Percentiles rank a stretch among this genome's conserved stretches.
Evolutionary conservation across 1,140 invertebrate species (phyloP).

Genomic region (Kradibia gibbosae): DNA sequence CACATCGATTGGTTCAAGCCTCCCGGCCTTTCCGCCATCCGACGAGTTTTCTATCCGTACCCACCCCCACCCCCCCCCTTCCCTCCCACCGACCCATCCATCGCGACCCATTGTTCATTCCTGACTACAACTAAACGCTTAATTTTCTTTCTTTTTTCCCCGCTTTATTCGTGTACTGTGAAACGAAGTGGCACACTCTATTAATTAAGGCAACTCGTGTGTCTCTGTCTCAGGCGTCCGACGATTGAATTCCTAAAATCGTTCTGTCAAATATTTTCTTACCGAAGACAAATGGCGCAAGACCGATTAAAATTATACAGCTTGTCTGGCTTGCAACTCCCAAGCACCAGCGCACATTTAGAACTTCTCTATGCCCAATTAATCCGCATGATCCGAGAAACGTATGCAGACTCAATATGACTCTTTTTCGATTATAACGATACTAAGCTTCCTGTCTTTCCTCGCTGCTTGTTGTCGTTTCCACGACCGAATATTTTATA

Average conservation of each 20-base stretch:
- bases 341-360: no score
- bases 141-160: constrained; percentile 11
- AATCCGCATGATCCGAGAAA: neutral
- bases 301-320: no score
- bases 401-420: neutral
- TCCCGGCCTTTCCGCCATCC: neutral
- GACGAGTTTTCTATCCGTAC: neutral
- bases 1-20: constrained; percentile 11
- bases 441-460: no score
- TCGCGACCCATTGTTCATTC: neutral
- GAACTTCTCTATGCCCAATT: no score
- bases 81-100: neutral
- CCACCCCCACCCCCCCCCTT: neutral
- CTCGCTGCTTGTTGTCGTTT: no score
- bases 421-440: neutral
- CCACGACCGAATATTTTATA: no score
- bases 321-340: no score
- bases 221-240: no score
- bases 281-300: neutral
- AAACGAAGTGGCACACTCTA: constrained; percentile 1
- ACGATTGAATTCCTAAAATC: neutral
- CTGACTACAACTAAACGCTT: constrained; percentile 1
- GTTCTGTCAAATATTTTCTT: neutral
- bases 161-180: neutral
- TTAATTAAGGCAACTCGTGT: constrained; percentile 4